Evolutionary conservation across 2,888 invertebrate species (phyloP).

Genomic region (Papilio gigon): DNA sequence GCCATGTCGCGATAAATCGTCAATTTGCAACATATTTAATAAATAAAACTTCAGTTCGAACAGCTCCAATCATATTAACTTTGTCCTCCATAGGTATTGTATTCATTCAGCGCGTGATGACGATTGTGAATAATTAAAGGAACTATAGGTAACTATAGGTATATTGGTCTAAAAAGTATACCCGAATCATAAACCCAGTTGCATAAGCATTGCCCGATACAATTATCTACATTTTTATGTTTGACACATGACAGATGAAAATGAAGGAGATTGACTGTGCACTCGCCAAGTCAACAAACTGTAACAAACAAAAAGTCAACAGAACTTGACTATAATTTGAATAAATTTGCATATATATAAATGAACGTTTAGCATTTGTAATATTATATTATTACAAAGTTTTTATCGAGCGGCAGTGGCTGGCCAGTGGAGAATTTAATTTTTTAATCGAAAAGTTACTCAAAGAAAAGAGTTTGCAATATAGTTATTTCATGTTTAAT

Average conservation of each 20-base stretch:
- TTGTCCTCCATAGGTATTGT: too few relatives aligned
- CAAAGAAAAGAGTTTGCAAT: neutral
- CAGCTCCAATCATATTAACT: too few relatives aligned
- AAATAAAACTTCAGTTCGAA: too few relatives aligned
- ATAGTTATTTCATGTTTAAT: neutral
- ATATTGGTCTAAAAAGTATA: too few relatives aligned
- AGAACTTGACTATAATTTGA: neutral
- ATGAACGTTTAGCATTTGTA: neutral
- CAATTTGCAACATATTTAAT: too few relatives aligned
- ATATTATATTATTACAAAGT: neutral
- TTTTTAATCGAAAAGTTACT: neutral
- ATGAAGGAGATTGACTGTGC: neutral
- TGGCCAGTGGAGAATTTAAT: neutral
- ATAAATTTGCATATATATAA: neutral
- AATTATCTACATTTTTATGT: neutral
- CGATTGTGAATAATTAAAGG: too few relatives aligned
- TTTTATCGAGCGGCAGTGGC: neutral
- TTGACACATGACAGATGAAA: neutral
- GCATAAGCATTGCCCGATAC: too few relatives aligned
- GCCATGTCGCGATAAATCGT: too few relatives aligned
- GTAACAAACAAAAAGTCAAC: slow-evolving; percentile 6
- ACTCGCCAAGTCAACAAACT: neutral
- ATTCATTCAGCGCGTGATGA: too few relatives aligned
- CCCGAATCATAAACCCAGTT: too few relatives aligned
- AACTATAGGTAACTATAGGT: too few relatives aligned